Percentiles rank a stretch among this genome's conserved stretches.
Evolutionary conservation across 37 sponge, comb jelly and placozoan species (phyloP).

Genomic region (Spongilla lacustris): DNA sequence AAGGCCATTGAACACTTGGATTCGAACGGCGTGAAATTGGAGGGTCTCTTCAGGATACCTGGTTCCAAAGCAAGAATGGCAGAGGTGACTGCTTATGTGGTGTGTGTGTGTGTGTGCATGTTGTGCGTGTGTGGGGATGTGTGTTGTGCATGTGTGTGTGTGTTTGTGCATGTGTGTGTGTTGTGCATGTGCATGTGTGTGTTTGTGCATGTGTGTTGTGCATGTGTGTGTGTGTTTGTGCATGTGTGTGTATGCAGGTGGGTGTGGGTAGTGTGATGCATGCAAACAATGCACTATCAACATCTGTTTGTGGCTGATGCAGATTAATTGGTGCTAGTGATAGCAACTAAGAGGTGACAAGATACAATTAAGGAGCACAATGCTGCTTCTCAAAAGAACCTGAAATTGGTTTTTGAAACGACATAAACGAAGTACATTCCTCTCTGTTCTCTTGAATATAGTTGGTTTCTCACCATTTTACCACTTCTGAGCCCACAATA

Average conservation of each 20-base stretch:
- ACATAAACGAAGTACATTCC: background rate
- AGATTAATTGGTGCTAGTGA: background rate
- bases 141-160: background rate
- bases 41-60: conserved; percentile 79
- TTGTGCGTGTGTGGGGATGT: background rate
- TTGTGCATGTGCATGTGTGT: background rate
- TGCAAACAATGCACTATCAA: background rate
- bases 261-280: background rate
- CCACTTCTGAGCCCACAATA: too few species aligned
- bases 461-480: background rate
- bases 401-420: background rate
- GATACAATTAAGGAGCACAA: background rate
- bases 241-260: background rate
- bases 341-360: background rate
- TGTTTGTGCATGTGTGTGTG: background rate
- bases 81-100: conserved; percentile 36
- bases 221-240: background rate
- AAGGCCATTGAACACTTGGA: conserved; percentile 73
- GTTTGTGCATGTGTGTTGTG: background rate
- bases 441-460: background rate
- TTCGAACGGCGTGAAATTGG: conserved; percentile 72
- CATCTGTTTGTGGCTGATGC: background rate
- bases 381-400: background rate
- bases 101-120: background rate
- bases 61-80: conserved; percentile 68